Evolutionary conservation across 1,140 invertebrate species (phyloP), one percentile per base, ranked within the genome.

Genomic region (Papilio aristodemus): DNA sequence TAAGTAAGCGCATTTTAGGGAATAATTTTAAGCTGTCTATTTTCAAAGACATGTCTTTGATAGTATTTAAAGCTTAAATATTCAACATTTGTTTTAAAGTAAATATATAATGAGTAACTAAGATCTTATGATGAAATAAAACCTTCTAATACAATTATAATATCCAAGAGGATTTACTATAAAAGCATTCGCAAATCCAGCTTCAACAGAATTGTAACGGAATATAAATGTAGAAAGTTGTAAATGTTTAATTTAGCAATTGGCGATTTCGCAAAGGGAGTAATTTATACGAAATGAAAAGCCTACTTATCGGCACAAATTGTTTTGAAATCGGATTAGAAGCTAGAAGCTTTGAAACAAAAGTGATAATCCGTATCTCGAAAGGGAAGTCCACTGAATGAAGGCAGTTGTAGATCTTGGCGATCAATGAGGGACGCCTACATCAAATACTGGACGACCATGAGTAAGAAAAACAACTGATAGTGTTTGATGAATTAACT

Each of bases 281-380:
- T 22, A 22, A 4, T 32, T 32, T 32, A 50, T 50, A 22, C 46
- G 19, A 22, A 19, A 50, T 50, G 19, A 13, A 50, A 50, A 50
- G 17, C 17, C 46, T 46, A 46, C 43, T 50, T 50, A 22, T 22
- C 46, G 19, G 10, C 17, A 22, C 46, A 50, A 50, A 50, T 22
- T 50, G 46, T 50, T 50, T 50, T 50, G 46, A 9, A 50, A 50
- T 50, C 46, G 46, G 46, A 50, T 50, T 50, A 50, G 11, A 25
- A 50, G 17, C 46, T 7, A 22, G 19, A 9, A 50, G 46, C 46
- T 50, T 1, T 9, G 46, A 50, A 22, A 50, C 46, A 22, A 50
- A 50, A 50, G 6, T 32, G 27, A 3, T 3, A 32, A 32, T 32
- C 27, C 6, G 27, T 32, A 6, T 32, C 27, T 32, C 27, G 6